These are phyloP conservation scores for Leptodactylus fuscus DNA, from an alignment of 2,113 vertebrate genomes.

Conservation along the genomic window DNA sequence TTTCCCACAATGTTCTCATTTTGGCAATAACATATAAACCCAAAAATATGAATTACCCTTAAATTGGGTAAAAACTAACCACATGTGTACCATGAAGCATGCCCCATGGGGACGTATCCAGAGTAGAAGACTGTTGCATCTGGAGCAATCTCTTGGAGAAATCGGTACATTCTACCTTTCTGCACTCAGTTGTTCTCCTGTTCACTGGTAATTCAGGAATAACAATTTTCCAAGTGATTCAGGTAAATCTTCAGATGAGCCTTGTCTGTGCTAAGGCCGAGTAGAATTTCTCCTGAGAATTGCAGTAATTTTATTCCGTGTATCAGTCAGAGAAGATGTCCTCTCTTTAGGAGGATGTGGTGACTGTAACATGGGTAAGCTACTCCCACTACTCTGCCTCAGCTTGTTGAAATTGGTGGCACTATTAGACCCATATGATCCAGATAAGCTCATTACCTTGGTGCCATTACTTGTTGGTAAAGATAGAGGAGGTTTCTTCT, in stretches of 20 bases:
- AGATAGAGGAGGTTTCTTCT: constrained; percentile 48
- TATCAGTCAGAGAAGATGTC: constrained; percentile 63
- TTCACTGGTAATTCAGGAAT: not conserved
- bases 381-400: not conserved
- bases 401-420: not conserved
- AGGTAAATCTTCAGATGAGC: not conserved
- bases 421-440: not conserved
- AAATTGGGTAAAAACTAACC: not conserved
- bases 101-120: not conserved
- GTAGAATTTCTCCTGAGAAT: constrained; percentile 68
- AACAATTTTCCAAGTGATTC: not conserved
- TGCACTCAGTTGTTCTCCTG: not conserved
- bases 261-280: constrained; percentile 60
- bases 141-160: no score
- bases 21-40: no score
- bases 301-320: constrained; percentile 64
- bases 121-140: not conserved
- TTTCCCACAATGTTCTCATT: no score
- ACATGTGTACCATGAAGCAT: not conserved
- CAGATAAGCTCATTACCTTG: constrained; percentile 32
- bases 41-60: no score
- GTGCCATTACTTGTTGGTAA: constrained; percentile 58
- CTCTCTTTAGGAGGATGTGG: constrained; percentile 66
- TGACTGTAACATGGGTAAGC: constrained; percentile 55
- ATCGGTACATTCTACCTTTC: not conserved